Evolutionary conservation across 2,888 invertebrate genomes (phyloP), one percentile per base, ranked within the genome.

Genomic region (Nemapogon koenigi): DNA sequence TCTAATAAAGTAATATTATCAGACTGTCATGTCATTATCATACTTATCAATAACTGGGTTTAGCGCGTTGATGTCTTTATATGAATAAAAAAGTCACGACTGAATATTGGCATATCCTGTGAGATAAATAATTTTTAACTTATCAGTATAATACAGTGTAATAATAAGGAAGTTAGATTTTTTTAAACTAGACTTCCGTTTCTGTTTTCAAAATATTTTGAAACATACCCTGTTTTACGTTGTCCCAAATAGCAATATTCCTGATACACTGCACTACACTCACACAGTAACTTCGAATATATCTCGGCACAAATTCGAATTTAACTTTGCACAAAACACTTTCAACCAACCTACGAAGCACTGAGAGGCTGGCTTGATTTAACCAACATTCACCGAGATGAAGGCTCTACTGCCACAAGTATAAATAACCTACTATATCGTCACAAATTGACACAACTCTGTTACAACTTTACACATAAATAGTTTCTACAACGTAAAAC

Each of bases 321-420:
- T 61, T 53, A 59, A 60, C 62, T 64, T 63, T 47, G 66, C 76
- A 75, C 72, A 60, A n/a, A 60, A 54, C 73, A 75, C 73, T 67
- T 68, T 58, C 66, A 67, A 67, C 69, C 69, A 69, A 65, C 66
- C 63, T 60, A 61, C 65, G 59, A 56, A 60, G 62, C 65, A 62
- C 63, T 48, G 59, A 54, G 62, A 62, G 60, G 65, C 68, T 61
- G 64, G 64, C 69, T 70, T 65, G 69, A 72, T 72, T 68, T 62
- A 65, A 47, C 55, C 58, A 53, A 58, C 70, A 69, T 68, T 69
- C 71, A 64, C 68, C 56, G 53, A 53, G 53, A 59, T 53, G 59
- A 61, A 67, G 64, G 61, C 63, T 68, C 53, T 61, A 58, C 57
- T 49, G 46, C 43, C 50, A 48, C 50, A 48, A 45, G 53, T 28